These are phyloP conservation scores for Oriolus oriolus DNA, from an alignment of 2,113 vertebrate genomes.

Conservation along the genomic window DNA sequence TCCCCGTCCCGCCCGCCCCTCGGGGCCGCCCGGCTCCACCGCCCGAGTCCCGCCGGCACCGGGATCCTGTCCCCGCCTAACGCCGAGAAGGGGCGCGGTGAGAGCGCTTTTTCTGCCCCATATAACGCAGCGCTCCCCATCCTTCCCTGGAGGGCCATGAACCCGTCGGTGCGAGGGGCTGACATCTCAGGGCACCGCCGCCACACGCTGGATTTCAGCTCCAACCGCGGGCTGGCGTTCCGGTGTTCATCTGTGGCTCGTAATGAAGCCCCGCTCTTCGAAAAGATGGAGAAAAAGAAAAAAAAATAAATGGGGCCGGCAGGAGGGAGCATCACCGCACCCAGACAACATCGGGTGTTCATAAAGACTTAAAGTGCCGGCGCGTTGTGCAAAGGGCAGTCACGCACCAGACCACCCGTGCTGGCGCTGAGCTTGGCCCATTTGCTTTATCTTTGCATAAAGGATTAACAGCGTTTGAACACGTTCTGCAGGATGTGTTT, in stretches of 20 bases:
- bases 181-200: fast-evolving
- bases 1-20: not conserved
- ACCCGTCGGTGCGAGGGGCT: fast-evolving
- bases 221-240: not conserved
- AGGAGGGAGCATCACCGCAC: not conserved
- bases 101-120: fast-evolving
- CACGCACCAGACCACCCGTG: fast-evolving
- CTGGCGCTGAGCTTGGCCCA: fast-evolving
- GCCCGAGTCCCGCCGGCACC: too few relatives aligned
- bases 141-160: fast-evolving
- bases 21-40: not conserved
- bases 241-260: fast-evolving
- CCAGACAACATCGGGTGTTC: fast-evolving
- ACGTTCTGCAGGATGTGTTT: not conserved
- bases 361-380: fast-evolving
- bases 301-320: too few relatives aligned
- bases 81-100: not conserved
- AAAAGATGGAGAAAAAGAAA: not conserved
- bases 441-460: not conserved
- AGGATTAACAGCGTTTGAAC: not conserved
- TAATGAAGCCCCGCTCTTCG: fast-evolving
- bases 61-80: not conserved
- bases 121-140: fast-evolving
- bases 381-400: fast-evolving
- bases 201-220: fast-evolving